Conservation (phyloP, 1,140 invertebrate species). For the Brachionus angularis region DNA sequence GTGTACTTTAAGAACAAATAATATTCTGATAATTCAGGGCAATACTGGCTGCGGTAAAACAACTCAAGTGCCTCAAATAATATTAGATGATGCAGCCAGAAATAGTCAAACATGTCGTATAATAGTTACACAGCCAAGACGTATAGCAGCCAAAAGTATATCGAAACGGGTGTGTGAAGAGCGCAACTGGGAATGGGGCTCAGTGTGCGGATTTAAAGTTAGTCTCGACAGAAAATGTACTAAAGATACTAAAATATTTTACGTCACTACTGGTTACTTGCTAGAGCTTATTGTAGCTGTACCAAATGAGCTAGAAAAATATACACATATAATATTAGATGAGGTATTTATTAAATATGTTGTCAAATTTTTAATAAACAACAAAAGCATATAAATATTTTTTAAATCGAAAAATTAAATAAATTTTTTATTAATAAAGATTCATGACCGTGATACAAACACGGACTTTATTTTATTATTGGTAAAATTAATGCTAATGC, state of each 20-base stretch:
- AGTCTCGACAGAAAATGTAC: constrained; percentile 44
- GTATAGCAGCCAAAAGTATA: constrained; percentile 56
- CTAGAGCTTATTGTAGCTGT: constrained; percentile 54
- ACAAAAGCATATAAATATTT: background rate
- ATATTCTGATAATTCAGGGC: constrained; percentile 50
- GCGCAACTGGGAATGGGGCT: constrained; percentile 53
- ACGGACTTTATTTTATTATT: constrained; percentile 55
- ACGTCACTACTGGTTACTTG: constrained; percentile 57
- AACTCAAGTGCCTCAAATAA: constrained; percentile 57
- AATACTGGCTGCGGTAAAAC: constrained; percentile 62
- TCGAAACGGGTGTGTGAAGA: constrained; percentile 54
- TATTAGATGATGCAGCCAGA: constrained; percentile 53
- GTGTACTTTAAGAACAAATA: background rate
- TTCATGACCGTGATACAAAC: constrained; percentile 56
- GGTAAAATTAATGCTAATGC: constrained; percentile 51
- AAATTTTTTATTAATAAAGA: background rate
- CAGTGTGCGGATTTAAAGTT: constrained; percentile 57
- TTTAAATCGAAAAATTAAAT: background rate
- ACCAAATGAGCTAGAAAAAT: constrained; percentile 47
- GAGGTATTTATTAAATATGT: constrained; percentile 53
- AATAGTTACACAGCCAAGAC: constrained; percentile 56
- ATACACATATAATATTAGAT: constrained; percentile 57
- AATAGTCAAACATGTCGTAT: constrained; percentile 45
- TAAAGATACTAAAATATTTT: constrained; percentile 52
- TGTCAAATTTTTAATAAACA: no score